A percentile compares a stretch with the other conserved stretches of the same genome.
phyloP scores from a whole-genome alignment of 2,888 invertebrate genomes.

The Arrhopalites spinosus region DNA sequence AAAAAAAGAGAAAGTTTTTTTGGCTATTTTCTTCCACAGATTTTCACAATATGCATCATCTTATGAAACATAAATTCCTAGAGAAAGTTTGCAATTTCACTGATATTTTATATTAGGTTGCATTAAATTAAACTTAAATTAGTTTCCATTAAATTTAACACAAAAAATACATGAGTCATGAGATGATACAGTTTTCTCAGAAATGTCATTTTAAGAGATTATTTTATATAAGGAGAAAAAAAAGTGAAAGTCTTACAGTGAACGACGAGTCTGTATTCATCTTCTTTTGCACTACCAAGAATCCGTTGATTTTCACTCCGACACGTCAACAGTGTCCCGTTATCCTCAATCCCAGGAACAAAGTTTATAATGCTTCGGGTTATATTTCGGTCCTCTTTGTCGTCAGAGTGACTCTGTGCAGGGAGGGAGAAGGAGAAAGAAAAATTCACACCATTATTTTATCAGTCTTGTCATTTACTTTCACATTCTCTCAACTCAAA shows the following conservation, averaged over 20 bases:
- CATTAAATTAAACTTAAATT: too few relatives aligned
- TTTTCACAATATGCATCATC: too few relatives aligned
- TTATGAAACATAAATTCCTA: too few relatives aligned
- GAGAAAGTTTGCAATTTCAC: too few relatives aligned
- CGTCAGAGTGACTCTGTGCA: constrained; percentile 66
- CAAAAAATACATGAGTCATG: not conserved
- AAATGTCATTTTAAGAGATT: too few relatives aligned
- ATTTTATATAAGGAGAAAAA: not conserved
- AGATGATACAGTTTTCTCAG: too few relatives aligned
- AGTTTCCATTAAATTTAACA: too few relatives aligned
- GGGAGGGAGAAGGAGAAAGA: not conserved
- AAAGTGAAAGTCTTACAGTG: constrained; percentile 71
- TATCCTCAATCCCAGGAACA: constrained; percentile 82
- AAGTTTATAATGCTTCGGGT: constrained; percentile 82
- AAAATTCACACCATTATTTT: constrained; percentile 8
- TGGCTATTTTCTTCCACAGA: too few relatives aligned
- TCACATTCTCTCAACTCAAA: not conserved
- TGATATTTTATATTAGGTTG: too few relatives aligned
- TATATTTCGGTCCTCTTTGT: constrained; percentile 70
- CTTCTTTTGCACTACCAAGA: constrained; percentile 79
- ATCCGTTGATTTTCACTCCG: constrained; percentile 86
- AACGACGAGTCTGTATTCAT: constrained; percentile 84
- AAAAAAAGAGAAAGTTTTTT: too few relatives aligned
- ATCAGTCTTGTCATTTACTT: not conserved
- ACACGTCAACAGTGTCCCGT: constrained; percentile 85